These are phyloP conservation scores for Hipposideros armiger DNA, from an alignment of 2,113 vertebrate species.

Conservation along the genomic window DNA sequence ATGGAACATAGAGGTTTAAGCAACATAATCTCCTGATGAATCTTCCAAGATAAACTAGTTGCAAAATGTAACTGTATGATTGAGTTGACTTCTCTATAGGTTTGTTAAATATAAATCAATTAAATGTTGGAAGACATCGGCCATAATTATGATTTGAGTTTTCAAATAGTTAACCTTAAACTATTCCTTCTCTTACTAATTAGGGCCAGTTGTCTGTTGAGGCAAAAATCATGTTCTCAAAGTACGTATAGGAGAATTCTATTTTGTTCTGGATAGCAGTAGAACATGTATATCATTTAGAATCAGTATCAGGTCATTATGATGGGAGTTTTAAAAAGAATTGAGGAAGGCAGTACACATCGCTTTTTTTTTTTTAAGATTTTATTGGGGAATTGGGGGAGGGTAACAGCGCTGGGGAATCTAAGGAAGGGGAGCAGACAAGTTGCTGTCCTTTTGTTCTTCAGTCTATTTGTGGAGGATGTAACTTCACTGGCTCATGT, in stretches of 20 bases:
- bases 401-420: too few species aligned
- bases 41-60: conserved; percentile 22
- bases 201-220: not conserved
- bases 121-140: conserved; percentile 35
- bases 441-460: too few species aligned
- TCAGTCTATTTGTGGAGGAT: too few species aligned
- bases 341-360: not conserved
- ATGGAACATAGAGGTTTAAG: not conserved
- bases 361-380: not conserved
- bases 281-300: conserved; percentile 3
- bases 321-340: conserved; percentile 32
- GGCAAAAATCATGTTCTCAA: not conserved
- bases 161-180: conserved; percentile 54
- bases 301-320: not conserved
- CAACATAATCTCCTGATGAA: conserved; percentile 36
- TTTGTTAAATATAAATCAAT: conserved; percentile 45
- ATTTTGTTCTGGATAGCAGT: not conserved
- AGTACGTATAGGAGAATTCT: not conserved
- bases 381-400: too few species aligned
- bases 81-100: not conserved
- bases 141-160: conserved; percentile 37
- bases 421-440: too few species aligned
- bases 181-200: conserved; percentile 48
- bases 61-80: not conserved
- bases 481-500: too few species aligned